Evolutionary conservation across 2,888 invertebrate species (phyloP).

Genomic region (Cataglyphis rosenhaueri): DNA sequence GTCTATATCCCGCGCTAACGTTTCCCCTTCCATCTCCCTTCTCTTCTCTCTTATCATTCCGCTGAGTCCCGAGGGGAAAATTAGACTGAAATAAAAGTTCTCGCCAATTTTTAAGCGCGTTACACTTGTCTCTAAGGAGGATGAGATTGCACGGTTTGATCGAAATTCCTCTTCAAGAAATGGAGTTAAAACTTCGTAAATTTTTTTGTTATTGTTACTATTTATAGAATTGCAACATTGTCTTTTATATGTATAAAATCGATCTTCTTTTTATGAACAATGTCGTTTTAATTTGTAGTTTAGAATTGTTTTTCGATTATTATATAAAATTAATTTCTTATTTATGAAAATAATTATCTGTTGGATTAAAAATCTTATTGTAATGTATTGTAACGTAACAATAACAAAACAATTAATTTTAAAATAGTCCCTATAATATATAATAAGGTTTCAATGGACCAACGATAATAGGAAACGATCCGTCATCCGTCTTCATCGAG

Average conservation of each 20-base stretch:
- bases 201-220: constrained; percentile 15
- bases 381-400: neutral
- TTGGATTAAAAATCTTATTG: neutral
- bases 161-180: constrained; percentile 40
- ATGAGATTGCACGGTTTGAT: constrained; percentile 59
- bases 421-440: neutral
- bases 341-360: neutral
- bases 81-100: constrained; percentile 81
- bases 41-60: constrained; percentile 36
- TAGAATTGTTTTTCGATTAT: neutral
- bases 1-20: constrained; percentile 20
- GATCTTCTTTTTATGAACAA: neutral
- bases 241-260: constrained; percentile 7
- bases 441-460: constrained; percentile 33
- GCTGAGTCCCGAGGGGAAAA: constrained; percentile 76
- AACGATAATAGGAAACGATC: constrained; percentile 25
- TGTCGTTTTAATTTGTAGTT: neutral
- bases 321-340: neutral
- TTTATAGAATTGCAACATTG: constrained; percentile 1
- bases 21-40: constrained; percentile 42
- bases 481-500: constrained; percentile 26
- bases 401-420: neutral
- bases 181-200: constrained; percentile 12
- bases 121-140: constrained; percentile 62
- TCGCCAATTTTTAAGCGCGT: constrained; percentile 78